A percentile compares a stretch with the other conserved stretches of the same genome.
These are phyloP conservation scores for Danio kyathit DNA, from an alignment of 2,797 vertebrate species.

Conservation along the genomic window DNA sequence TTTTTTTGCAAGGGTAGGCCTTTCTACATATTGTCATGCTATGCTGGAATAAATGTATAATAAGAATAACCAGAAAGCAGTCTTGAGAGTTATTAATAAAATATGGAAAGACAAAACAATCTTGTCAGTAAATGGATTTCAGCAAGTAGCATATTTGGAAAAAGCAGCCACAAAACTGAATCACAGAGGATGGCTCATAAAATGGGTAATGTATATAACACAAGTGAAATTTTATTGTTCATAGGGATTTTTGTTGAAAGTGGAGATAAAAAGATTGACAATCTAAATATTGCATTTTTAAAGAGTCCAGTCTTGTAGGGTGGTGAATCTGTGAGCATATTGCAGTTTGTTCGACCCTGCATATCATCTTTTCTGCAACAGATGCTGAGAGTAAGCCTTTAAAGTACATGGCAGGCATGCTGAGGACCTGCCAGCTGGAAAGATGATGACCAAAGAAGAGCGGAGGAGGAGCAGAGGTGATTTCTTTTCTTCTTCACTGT, in stretches of 20 bases:
- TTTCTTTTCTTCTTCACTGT: neutral
- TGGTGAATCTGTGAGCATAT: neutral
- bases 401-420: constrained; percentile 89
- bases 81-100: neutral
- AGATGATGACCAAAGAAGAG: constrained; percentile 93
- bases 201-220: neutral
- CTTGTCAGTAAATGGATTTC: neutral
- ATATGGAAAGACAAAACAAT: neutral
- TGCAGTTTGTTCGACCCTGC: neutral
- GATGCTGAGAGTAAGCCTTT: constrained; percentile 72
- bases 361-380: constrained; percentile 39
- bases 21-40: too few species aligned
- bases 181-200: neutral
- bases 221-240: neutral
- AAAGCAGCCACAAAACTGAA: neutral
- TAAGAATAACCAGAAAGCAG: neutral
- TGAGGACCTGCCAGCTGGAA: constrained; percentile 89
- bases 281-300: too few species aligned
- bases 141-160: neutral
- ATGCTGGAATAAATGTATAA: too few species aligned
- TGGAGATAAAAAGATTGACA: too few species aligned
- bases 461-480: constrained; percentile 93
- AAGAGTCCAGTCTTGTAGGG: neutral
- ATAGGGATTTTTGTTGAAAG: neutral
- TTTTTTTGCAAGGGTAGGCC: too few species aligned